Evolutionary conservation across 2,797 vertebrate genomes (phyloP).

Genomic region (Sciurus carolinensis): DNA sequence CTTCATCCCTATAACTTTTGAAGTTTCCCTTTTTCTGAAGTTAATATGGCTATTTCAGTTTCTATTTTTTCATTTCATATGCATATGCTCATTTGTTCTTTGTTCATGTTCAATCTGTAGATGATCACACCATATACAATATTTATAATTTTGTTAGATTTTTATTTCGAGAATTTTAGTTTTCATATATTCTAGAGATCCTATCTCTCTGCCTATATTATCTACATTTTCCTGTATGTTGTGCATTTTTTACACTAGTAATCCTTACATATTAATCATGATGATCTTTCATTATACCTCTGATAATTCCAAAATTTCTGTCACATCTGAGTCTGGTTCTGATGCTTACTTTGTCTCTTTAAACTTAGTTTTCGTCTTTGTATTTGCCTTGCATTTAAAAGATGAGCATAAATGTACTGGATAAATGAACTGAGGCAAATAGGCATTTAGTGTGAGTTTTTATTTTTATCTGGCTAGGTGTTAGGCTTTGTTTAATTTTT

Average conservation of each 20-base stretch:
- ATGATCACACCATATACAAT: too few species aligned
- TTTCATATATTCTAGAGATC: background rate
- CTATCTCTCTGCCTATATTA: background rate
- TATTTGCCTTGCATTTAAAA: background rate
- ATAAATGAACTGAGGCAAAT: background rate
- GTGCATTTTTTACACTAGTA: background rate
- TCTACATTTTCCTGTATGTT: background rate
- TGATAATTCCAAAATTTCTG: background rate
- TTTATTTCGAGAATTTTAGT: background rate
- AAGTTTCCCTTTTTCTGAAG: background rate
- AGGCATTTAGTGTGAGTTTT: background rate
- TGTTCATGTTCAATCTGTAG: background rate
- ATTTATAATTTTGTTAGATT: background rate
- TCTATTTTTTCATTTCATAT: background rate
- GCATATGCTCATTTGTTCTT: background rate
- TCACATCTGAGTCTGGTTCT: background rate
- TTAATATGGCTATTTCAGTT: background rate
- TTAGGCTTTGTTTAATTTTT: background rate
- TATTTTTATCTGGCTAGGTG: background rate
- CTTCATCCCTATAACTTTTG: background rate
- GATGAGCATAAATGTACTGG: background rate
- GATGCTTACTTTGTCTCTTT: background rate
- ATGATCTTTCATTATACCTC: background rate
- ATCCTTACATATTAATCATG: background rate
- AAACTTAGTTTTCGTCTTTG: background rate